phyloP scores from a whole-genome alignment of 2,797 vertebrate genomes.

The Parauchenoglanis punctatus region DNA sequence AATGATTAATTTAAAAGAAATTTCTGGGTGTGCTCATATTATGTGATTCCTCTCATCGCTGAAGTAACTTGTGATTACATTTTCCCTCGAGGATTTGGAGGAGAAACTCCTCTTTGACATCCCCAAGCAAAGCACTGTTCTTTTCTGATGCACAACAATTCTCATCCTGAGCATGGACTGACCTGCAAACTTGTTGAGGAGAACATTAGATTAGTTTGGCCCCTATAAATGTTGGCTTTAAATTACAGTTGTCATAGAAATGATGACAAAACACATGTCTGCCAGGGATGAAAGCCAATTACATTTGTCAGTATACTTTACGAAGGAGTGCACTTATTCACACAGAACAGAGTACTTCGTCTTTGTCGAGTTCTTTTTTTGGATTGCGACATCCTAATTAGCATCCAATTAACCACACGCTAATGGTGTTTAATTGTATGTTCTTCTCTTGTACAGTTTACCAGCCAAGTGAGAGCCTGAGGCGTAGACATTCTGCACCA shows the following conservation, averaged over 20 bases:
- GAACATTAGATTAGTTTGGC: background rate
- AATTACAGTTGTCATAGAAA: slow-evolving; percentile 31
- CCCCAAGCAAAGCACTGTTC: background rate
- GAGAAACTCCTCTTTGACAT: slow-evolving; percentile 14
- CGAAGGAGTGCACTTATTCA: slow-evolving; percentile 11
- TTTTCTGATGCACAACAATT: slow-evolving; percentile 18
- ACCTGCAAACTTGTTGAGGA: slow-evolving; percentile 4
- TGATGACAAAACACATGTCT: slow-evolving; percentile 19
- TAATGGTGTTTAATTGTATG: slow-evolving; percentile 46
- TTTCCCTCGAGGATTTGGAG: background rate
- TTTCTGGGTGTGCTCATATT: background rate
- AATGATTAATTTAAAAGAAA: background rate
- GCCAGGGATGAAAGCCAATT: slow-evolving; percentile 10
- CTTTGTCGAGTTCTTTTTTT: slow-evolving; percentile 35
- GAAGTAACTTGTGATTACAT: background rate
- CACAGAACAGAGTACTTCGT: background rate
- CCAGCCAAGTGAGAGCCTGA: slow-evolving; percentile 30
- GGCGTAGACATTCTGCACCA: slow-evolving; percentile 33
- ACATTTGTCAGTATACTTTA: slow-evolving; percentile 16
- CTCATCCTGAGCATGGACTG: slow-evolving; percentile 13
- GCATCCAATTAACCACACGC: slow-evolving; percentile 46
- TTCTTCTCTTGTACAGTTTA: slow-evolving; percentile 14
- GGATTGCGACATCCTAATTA: slow-evolving; percentile 36
- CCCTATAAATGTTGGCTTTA: slow-evolving; percentile 7
- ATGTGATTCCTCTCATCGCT: background rate